Conservation (phyloP, 2,888 invertebrate genomes). For the Dynastes tityus region DNA sequence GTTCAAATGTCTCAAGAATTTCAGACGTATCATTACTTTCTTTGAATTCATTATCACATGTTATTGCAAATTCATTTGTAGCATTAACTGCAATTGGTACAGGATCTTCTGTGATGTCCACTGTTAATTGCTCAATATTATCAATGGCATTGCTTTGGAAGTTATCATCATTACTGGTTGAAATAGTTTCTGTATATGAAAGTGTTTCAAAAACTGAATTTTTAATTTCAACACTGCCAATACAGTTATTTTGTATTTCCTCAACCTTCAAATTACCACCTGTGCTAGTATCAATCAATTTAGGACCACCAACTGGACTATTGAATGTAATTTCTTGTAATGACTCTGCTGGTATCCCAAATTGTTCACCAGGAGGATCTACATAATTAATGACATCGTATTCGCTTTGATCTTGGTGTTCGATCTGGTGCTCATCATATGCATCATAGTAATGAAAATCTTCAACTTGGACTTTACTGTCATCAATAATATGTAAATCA, state of each 20-base stretch:
- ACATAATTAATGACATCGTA: background rate
- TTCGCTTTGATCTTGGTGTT: background rate
- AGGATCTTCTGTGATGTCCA: too few relatives aligned
- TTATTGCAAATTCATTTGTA: too few relatives aligned
- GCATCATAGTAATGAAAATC: conserved; percentile 48
- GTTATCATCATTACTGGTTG: background rate
- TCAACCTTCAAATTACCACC: conserved; percentile 7
- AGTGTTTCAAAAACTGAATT: background rate
- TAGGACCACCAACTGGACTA: background rate
- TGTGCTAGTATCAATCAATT: background rate
- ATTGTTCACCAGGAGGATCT: background rate
- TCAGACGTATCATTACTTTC: too few relatives aligned
- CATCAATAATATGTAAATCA: conserved; percentile 45
- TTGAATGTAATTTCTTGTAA: background rate
- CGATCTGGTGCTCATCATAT: conserved; percentile 22
- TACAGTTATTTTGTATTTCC: background rate
- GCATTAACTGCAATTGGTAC: too few relatives aligned
- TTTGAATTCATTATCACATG: too few relatives aligned
- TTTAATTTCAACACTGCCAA: background rate
- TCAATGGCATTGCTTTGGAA: background rate
- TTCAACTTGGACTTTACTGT: conserved; percentile 47
- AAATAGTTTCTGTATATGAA: background rate
- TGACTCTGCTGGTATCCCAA: background rate
- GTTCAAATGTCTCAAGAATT: too few relatives aligned
- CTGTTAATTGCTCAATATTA: too few relatives aligned